phyloP scores from a whole-genome alignment of 2,113 vertebrate species.

The Egretta garzetta region DNA sequence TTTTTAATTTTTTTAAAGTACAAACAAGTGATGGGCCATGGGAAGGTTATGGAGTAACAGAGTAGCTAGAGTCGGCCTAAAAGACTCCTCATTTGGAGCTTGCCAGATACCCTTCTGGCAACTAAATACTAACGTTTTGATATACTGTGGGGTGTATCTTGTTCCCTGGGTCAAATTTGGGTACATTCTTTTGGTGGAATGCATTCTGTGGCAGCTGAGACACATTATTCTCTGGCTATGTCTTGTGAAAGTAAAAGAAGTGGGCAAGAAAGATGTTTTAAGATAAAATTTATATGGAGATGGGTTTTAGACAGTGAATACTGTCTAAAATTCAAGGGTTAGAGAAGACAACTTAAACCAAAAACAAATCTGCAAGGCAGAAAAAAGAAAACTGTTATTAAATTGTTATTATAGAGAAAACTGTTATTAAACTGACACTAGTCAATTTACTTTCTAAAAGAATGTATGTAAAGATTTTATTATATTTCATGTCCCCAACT shows the following conservation, averaged over 20 bases:
- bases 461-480: neutral
- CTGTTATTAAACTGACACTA: neutral
- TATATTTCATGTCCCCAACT: neutral
- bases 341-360: neutral
- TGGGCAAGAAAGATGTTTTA: neutral
- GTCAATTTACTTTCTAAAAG: neutral
- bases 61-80: conserved; percentile 12
- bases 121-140: conserved; percentile 9
- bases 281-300: conserved; percentile 7
- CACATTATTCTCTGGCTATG: neutral
- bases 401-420: neutral
- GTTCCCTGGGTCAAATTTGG: conserved; percentile 32
- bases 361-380: neutral
- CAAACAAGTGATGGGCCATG: neutral
- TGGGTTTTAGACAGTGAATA: neutral
- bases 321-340: neutral
- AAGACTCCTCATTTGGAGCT: conserved; percentile 31
- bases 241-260: neutral
- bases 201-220: conserved; percentile 5
- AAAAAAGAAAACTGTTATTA: neutral
- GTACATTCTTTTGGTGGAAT: conserved; percentile 18
- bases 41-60: conserved; percentile 18
- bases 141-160: conserved; percentile 9
- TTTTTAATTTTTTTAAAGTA: neutral
- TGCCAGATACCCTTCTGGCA: conserved; percentile 47